phyloP scores from a whole-genome alignment of 2,113 vertebrate genomes.

The Coracopsis vasa region DNA sequence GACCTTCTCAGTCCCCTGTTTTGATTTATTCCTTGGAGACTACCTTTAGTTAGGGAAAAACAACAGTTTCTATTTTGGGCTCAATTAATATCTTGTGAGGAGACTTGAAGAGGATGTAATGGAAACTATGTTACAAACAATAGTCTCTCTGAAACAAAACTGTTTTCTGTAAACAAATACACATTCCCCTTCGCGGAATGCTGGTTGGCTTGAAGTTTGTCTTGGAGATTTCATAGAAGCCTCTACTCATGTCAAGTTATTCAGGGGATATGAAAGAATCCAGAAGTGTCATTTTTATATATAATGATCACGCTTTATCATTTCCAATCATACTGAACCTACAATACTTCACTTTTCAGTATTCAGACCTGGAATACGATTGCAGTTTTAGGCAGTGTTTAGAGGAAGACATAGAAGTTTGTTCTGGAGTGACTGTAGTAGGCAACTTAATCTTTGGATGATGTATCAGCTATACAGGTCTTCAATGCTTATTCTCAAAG shows the following conservation, averaged over 20 bases:
- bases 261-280: neutral
- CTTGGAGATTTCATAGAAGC: neutral
- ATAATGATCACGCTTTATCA: neutral
- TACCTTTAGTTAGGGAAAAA: neutral
- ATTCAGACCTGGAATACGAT: neutral
- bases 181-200: rapidly evolving
- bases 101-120: neutral
- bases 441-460: neutral
- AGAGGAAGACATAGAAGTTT: neutral
- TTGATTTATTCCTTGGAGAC: neutral
- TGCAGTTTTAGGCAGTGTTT: neutral
- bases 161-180: neutral
- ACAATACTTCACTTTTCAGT: neutral
- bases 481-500: neutral
- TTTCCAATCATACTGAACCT: neutral
- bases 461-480: neutral
- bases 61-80: neutral
- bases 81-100: neutral
- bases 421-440: neutral
- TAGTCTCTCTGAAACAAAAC: neutral
- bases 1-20: neutral
- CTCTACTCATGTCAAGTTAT: neutral
- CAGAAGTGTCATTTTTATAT: neutral
- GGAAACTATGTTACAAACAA: neutral
- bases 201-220: neutral